Evolutionary conservation across 2,888 invertebrate genomes (phyloP).

Genomic region (Hirtodrosophila confusa): DNA sequence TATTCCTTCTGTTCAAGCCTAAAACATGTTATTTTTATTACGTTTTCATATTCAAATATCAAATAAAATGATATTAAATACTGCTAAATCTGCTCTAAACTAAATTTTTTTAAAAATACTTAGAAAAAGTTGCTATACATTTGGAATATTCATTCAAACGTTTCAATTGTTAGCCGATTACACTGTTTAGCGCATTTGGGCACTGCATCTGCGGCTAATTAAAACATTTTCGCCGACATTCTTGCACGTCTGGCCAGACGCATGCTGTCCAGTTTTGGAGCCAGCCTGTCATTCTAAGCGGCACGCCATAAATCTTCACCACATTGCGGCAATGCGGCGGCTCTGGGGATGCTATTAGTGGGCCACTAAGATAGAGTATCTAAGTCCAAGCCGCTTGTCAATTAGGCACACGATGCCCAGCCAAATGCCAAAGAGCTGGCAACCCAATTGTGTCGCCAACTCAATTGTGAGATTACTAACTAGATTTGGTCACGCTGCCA

Average conservation of each 20-base stretch:
- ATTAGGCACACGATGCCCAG: constrained; percentile 56
- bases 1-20: no score
- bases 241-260: constrained; percentile 60
- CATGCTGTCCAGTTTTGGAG: constrained; percentile 58
- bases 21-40: no score
- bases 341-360: constrained; percentile 68
- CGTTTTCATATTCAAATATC: no score
- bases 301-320: constrained; percentile 60
- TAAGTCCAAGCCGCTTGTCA: constrained; percentile 57
- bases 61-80: no score
- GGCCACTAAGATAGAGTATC: constrained; percentile 7
- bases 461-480: constrained; percentile 71
- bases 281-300: constrained; percentile 55
- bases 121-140: no score
- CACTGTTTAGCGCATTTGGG: no score
- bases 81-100: no score
- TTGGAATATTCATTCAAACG: no score
- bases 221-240: constrained; percentile 68
- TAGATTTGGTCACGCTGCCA: constrained; percentile 65
- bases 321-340: constrained; percentile 32
- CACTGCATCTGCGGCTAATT: constrained; percentile 54
- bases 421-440: constrained; percentile 60
- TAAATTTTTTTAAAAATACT: no score
- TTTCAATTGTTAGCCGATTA: no score
- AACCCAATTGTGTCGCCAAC: constrained; percentile 71